Evolutionary conservation across 1,140 invertebrate genomes (phyloP), one percentile per base, ranked within the genome.

Genomic region (Drosophila kanapiae): DNA sequence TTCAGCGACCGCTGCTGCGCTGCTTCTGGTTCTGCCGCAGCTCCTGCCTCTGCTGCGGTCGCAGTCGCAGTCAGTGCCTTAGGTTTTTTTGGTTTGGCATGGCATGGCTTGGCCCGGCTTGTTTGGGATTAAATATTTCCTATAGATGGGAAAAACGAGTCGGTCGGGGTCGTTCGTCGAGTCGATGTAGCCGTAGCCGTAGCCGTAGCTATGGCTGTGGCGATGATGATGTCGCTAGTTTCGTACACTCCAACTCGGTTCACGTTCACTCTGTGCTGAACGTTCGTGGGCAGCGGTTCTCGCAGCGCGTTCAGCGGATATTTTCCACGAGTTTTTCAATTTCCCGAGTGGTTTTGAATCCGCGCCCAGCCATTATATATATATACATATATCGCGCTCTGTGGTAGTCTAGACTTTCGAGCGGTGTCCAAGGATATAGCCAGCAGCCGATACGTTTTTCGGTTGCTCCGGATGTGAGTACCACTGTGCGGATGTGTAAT

Each of bases 81-180:
- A 75, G 69, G 76, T 80, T 80, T 78, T 81, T 82, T 81, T 82
- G 78, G 38, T 56, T 65, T 79, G 53, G 53, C 53, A 27, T 56
- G 53, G 53, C 53, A 56, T 80, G 79, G 76, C 74, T 84, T 87
- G 78, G 80, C 84, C 59, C 82, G 83, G 83, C 83, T 84, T 90
- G 84, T 88, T 88, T 88, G 85, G 85, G 85, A 88, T 88, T 88
- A 90, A 90, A 85, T 90, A 90, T 90, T 90, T 90, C 86, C 85
- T 90, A 90, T 90, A 90, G 85, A 90, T 90, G 85, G 86, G 86
- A 90, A 90, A 88, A 90, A 90, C 85, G 85, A 90, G 85, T 90
- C 85, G 85, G 85, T 78, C 75, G 75, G 65, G 75, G 75, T 80
- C 76, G 76, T 58, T 80, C 68, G 68, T 74, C 76, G 76, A 74